phyloP scores from a whole-genome alignment of 64 coral and sea anemone species.

The Exaiptasia diaphana region DNA sequence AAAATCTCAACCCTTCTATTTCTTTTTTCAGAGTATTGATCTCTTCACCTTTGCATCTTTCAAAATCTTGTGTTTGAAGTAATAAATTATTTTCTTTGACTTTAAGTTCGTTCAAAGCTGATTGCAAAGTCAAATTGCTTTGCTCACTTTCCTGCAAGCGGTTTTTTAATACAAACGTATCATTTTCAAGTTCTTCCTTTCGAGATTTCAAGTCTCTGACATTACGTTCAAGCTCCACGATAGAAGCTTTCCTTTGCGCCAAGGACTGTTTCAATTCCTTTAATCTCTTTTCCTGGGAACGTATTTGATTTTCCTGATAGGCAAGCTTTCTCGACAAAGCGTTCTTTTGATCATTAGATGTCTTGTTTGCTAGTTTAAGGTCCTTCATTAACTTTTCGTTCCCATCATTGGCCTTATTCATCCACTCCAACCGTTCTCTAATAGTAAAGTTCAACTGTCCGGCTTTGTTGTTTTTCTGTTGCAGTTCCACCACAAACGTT shows the following conservation, averaged over 20 bases:
- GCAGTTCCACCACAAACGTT: not conserved
- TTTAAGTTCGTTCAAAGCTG: not conserved
- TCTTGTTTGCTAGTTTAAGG: not conserved
- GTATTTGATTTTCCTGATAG: not conserved
- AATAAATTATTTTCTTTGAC: not conserved
- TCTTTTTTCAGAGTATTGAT: not conserved
- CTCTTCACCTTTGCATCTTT: conserved; percentile 1
- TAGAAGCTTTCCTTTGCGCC: not conserved
- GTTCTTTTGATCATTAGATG: not conserved
- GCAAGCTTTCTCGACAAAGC: not conserved
- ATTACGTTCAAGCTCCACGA: not conserved
- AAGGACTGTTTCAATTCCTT: not conserved
- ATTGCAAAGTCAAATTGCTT: not conserved
- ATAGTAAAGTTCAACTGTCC: conserved; percentile 9
- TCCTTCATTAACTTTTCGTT: conserved; percentile 17
- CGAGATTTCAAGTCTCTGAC: not conserved
- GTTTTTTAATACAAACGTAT: not conserved
- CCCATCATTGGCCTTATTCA: not conserved
- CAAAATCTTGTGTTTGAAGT: conserved; percentile 16
- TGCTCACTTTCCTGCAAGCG: not conserved
- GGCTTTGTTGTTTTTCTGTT: not conserved
- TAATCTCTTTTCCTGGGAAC: not conserved
- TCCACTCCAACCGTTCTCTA: not conserved
- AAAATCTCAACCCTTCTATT: not conserved
- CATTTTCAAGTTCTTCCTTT: conserved; percentile 27